Percentiles rank a stretch among this genome's conserved stretches.
phyloP scores from a whole-genome alignment of 2,113 vertebrate species.

The Suricata suricatta region DNA sequence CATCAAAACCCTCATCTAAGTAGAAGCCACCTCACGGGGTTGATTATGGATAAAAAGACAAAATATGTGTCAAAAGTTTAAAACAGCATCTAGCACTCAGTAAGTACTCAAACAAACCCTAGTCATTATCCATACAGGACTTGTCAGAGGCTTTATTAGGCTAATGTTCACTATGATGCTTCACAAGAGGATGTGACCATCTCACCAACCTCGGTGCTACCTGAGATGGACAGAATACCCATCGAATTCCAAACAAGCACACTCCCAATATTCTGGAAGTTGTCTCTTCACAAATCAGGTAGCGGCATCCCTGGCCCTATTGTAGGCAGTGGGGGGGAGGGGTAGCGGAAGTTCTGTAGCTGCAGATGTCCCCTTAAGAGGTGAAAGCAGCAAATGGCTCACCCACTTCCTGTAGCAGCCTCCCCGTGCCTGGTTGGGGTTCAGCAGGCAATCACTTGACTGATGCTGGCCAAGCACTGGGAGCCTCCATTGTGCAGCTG shows the following conservation, averaged over 20 bases:
- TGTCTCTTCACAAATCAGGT: background rate
- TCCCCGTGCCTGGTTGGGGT: background rate
- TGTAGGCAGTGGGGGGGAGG: accelerated
- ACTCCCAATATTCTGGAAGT: background rate
- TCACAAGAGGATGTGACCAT: background rate
- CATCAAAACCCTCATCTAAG: background rate
- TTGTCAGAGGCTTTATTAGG: background rate
- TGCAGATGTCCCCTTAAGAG: background rate
- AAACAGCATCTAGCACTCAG: background rate
- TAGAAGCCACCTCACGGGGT: background rate
- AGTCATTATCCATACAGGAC: background rate
- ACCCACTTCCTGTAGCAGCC: accelerated
- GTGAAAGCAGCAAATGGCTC: background rate
- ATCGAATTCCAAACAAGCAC: background rate
- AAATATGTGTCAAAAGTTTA: background rate
- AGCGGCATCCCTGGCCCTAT: background rate
- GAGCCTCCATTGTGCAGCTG: constrained; percentile 31
- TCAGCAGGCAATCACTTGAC: background rate
- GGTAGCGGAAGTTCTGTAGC: background rate
- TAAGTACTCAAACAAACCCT: background rate
- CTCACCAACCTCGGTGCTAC: background rate
- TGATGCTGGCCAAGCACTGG: background rate
- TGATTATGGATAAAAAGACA: background rate
- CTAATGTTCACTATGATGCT: background rate
- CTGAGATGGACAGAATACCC: background rate